These are phyloP conservation scores for Cercopithecus petaurista DNA, from an alignment of 2,797 vertebrate species.

Conservation along the genomic window DNA sequence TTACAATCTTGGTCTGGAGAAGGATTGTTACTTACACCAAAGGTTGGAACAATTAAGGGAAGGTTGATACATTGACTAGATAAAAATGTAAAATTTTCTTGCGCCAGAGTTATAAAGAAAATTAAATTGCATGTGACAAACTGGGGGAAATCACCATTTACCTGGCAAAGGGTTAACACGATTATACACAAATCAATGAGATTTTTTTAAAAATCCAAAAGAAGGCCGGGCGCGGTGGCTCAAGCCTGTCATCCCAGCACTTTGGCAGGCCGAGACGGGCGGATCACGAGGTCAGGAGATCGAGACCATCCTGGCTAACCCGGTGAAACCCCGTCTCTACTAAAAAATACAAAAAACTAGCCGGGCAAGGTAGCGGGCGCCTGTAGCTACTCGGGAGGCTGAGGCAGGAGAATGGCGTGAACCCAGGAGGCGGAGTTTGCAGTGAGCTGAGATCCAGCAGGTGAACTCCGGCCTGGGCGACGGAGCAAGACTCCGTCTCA, in stretches of 20 bases:
- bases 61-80: background rate
- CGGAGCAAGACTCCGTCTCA: too few species aligned
- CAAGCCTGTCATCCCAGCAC: too few species aligned
- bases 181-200: background rate
- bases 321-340: too few species aligned
- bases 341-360: too few species aligned
- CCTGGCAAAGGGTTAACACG: background rate
- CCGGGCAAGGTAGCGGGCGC: fast-evolving
- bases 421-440: too few species aligned
- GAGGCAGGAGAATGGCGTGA: too few species aligned
- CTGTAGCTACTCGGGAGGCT: too few species aligned
- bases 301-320: too few species aligned
- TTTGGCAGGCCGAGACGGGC: too few species aligned
- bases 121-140: background rate
- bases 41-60: background rate
- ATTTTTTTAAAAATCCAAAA: background rate
- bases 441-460: too few species aligned
- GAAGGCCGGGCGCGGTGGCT: background rate
- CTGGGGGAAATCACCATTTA: background rate
- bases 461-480: too few species aligned
- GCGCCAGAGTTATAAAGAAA: background rate
- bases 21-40: background rate
- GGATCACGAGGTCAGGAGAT: too few species aligned
- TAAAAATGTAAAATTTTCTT: conserved; percentile 33
- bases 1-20: background rate